Conservation (phyloP, 2,113 vertebrate genomes). For the Perca fluviatilis region DNA sequence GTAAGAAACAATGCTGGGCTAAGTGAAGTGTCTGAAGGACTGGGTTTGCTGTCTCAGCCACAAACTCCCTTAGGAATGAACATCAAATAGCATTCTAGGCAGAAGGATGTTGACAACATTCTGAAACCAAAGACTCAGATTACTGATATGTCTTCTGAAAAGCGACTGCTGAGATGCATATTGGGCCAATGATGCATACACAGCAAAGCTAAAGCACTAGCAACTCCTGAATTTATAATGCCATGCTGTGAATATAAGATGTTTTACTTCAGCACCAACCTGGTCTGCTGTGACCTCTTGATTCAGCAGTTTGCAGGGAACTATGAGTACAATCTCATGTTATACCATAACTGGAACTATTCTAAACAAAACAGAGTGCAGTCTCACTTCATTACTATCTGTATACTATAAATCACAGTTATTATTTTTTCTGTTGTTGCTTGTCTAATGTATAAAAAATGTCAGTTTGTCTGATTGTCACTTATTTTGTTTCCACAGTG, state of each 20-base stretch:
- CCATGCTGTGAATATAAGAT: constrained; percentile 41
- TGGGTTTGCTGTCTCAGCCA: constrained; percentile 70
- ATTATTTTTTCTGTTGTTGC: neutral
- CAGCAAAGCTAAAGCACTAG: constrained; percentile 69
- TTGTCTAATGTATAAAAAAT: neutral
- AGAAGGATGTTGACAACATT: constrained; percentile 69
- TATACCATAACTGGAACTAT: neutral
- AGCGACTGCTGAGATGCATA: constrained; percentile 69
- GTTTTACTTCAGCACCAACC: constrained; percentile 44
- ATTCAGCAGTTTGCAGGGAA: constrained; percentile 58
- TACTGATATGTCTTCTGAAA: constrained; percentile 66
- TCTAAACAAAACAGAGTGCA: neutral
- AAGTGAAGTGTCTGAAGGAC: constrained; percentile 66
- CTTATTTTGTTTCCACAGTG: constrained; percentile 85
- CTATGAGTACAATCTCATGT: constrained; percentile 5
- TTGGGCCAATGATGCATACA: constrained; percentile 60
- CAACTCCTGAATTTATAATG: constrained; percentile 76
- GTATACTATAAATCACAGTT: neutral
- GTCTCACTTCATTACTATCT: neutral
- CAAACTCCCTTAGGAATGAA: constrained; percentile 63
- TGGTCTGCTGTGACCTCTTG: constrained; percentile 29
- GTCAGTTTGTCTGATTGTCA: constrained; percentile 11
- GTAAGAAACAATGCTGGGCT: constrained; percentile 63
- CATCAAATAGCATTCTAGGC: constrained; percentile 74
- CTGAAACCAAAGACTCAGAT: constrained; percentile 78